Evolutionary conservation across 2,113 vertebrate species (phyloP).

Genomic region (Xenus cinereus): DNA sequence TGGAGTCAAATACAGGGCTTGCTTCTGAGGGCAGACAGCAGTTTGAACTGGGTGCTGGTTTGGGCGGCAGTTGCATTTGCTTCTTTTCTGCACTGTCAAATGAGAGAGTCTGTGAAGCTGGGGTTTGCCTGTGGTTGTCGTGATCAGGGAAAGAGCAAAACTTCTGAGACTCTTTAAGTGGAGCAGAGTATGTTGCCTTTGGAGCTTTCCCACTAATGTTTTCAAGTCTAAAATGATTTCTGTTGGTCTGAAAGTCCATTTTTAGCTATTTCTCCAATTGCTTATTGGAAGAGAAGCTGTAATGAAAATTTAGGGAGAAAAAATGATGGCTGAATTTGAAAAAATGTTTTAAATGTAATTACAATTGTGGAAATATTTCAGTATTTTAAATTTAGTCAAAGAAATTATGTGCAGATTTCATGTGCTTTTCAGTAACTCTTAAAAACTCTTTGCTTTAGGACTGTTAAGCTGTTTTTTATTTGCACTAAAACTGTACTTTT

Average conservation of each 20-base stretch:
- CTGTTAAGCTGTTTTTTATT: background rate
- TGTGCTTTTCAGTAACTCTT: background rate
- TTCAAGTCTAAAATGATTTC: background rate
- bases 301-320: background rate
- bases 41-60: background rate
- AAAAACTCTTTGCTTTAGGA: background rate
- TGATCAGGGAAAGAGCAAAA: background rate
- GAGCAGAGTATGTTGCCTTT: background rate
- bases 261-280: background rate
- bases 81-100: background rate
- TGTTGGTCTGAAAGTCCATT: background rate
- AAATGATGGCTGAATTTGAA: background rate
- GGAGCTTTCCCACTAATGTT: background rate
- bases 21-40: background rate
- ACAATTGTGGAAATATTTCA: background rate
- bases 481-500: background rate
- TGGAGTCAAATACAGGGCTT: background rate
- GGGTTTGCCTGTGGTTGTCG: rapidly evolving
- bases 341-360: background rate
- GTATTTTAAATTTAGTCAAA: background rate
- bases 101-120: background rate
- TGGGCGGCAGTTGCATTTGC: background rate
- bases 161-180: background rate
- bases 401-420: background rate
- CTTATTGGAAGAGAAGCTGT: background rate